Evolutionary conservation across 2,797 vertebrate species (phyloP), one percentile per base, ranked within the genome.

Genomic region (Sandelia bainsii): DNA sequence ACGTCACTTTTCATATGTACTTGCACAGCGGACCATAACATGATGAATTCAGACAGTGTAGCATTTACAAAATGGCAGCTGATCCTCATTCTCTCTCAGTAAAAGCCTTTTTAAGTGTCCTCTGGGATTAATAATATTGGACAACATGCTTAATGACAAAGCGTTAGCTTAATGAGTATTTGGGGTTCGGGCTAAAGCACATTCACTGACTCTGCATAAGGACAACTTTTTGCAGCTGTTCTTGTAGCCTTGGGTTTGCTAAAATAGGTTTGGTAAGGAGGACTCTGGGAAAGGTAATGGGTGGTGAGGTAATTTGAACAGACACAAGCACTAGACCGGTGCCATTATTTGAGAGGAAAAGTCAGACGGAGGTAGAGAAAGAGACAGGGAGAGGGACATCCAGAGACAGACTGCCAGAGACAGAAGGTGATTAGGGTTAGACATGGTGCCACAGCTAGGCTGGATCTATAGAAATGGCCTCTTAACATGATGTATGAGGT

Each of bases 381-480:
- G 51, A 62, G 65, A 23, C 49, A 19, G 74, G 19, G 57, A 79
- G 70, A 75, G 75, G 81, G 87, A 90, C 82, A 85, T 77, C 20
- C 56, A 79, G 82, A 90, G 86, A 87, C 87, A 91, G 89, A 82
- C 84, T 73, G 81, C 0, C 80, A 81, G 86, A 89, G 88, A 89
- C 88, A 81, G 87, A 68, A 62, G 89, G 90, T 84, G 86, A 91
- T 93, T 93, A 91, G 85, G 90, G 88, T 87, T 74, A 85, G 89
- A 90, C 74, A 3, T 81, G 89, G 91, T 91, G 92, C 92, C 92
- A 87, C 77, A 46, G 87, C 63, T 0, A 27, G 83, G 57, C 79
- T 74, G 79, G 79, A 91, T 92, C 91, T 89, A 92, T 91, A 86
- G 85, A 89, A 91, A 91, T 83, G 32, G 84, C 88, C 90, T 92